Evolutionary conservation across 2,888 invertebrate species (phyloP).

Genomic region (Tinea trinotella): DNA sequence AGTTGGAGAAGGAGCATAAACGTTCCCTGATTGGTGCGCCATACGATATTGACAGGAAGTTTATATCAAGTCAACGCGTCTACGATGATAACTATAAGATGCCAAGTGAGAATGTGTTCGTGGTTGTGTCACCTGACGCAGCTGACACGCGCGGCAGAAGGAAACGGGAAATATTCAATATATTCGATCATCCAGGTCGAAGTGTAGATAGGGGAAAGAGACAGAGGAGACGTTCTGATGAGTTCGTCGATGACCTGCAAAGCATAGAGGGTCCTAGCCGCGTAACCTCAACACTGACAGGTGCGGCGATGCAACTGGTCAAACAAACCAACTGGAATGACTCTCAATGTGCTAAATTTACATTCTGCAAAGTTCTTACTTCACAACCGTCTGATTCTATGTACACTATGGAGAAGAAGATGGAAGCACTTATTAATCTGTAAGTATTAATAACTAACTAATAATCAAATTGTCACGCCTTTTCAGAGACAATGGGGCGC

Average conservation of each 20-base stretch:
- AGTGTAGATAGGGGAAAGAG: slow-evolving; percentile 42
- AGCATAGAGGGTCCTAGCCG: slow-evolving; percentile 40
- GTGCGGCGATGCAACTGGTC: slow-evolving; percentile 61
- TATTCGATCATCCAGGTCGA: slow-evolving; percentile 35
- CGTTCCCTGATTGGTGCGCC: slow-evolving; percentile 56
- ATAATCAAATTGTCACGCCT: no score
- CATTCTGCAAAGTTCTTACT: slow-evolving; percentile 83
- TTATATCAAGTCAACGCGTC: slow-evolving; percentile 51
- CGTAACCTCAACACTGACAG: slow-evolving; percentile 39
- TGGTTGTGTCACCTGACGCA: slow-evolving; percentile 62
- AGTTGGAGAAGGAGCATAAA: slow-evolving; percentile 69
- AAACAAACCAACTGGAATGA: slow-evolving; percentile 78
- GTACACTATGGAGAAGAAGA: slow-evolving; percentile 85
- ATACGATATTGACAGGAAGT: slow-evolving; percentile 57
- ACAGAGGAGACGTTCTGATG: slow-evolving; percentile 46
- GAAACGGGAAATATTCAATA: slow-evolving; percentile 44
- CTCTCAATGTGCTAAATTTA: slow-evolving; percentile 82
- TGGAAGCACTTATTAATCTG: slow-evolving; percentile 80
- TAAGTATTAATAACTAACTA: no score
- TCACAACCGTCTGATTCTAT: slow-evolving; percentile 78
- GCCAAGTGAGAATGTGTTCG: slow-evolving; percentile 68
- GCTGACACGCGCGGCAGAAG: slow-evolving; percentile 41
- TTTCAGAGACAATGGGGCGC: no score
- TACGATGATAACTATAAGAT: slow-evolving; percentile 67
- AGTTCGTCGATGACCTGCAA: slow-evolving; percentile 58